Evolutionary conservation across 2,888 invertebrate genomes (phyloP).

Genomic region (Leuctra nigra): DNA sequence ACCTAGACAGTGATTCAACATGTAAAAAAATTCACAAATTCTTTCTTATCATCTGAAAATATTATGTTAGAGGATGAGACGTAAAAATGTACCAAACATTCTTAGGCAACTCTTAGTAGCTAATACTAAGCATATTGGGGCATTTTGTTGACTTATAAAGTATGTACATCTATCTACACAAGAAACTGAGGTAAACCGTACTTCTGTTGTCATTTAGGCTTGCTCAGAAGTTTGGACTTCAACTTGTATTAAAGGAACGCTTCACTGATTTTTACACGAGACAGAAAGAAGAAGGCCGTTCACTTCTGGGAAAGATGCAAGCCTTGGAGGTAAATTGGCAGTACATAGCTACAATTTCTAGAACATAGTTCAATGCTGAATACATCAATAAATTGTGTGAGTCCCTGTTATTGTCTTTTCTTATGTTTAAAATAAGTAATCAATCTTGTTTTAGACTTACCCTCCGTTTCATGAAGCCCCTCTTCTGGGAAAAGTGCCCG

Average conservation of each 20-base stretch:
- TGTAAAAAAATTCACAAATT: too few relatives aligned
- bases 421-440: background rate
- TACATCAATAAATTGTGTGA: background rate
- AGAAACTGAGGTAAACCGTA: too few relatives aligned
- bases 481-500: slow-evolving; percentile 51
- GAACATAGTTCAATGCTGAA: background rate
- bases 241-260: slow-evolving; percentile 42
- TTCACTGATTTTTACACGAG: slow-evolving; percentile 76
- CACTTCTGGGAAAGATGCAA: slow-evolving; percentile 67
- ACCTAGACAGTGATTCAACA: too few relatives aligned
- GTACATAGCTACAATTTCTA: background rate
- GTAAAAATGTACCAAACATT: too few relatives aligned
- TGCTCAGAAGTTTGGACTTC: slow-evolving; percentile 44
- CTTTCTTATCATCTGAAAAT: too few relatives aligned
- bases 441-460: slow-evolving; percentile 47
- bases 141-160: too few relatives aligned
- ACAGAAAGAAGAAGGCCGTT: slow-evolving; percentile 49
- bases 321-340: slow-evolving; percentile 53
- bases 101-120: too few relatives aligned
- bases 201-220: too few relatives aligned
- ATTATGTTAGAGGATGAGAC: too few relatives aligned
- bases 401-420: background rate
- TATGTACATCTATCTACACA: too few relatives aligned
- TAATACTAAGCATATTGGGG: too few relatives aligned
- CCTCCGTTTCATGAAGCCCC: slow-evolving; percentile 52